Evolutionary conservation across 2,797 vertebrate genomes (phyloP).

Genomic region (Gallinago stenura): DNA sequence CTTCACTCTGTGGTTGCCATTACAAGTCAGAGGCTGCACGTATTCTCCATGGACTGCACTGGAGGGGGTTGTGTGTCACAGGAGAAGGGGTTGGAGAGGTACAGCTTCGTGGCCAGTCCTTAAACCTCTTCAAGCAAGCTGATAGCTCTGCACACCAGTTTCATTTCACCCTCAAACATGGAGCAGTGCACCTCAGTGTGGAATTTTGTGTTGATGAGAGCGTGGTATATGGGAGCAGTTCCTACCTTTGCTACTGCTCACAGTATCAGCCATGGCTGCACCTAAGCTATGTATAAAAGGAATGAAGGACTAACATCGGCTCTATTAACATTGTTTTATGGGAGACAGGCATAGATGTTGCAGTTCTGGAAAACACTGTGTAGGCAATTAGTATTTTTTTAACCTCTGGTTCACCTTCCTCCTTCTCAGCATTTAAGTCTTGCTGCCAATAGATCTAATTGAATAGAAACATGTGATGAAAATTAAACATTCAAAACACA

Average conservation of each 20-base stretch:
- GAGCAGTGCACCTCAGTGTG: neutral
- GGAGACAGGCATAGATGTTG: neutral
- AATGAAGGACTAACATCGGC: neutral
- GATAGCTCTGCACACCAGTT: neutral
- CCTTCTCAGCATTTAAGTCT: neutral
- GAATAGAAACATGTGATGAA: conserved; percentile 35
- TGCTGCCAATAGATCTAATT: conserved; percentile 21
- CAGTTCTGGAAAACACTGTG: neutral
- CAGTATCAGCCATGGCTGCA: neutral
- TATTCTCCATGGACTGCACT: neutral
- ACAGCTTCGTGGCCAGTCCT: neutral
- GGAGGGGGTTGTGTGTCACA: neutral
- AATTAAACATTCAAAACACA: conserved; percentile 37
- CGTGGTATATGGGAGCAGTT: neutral
- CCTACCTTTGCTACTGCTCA: neutral
- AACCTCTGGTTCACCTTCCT: conserved; percentile 14
- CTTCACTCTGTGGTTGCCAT: neutral
- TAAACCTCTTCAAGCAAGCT: neutral
- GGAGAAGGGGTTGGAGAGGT: neutral
- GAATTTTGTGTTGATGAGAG: neutral
- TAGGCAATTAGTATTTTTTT: neutral
- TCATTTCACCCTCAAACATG: neutral
- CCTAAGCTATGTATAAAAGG: neutral
- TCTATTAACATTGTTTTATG: neutral
- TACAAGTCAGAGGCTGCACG: neutral